Percentiles rank a stretch among this genome's conserved stretches.
phyloP scores from a whole-genome alignment of 2,113 vertebrate species.

The Pteropus alecto region DNA sequence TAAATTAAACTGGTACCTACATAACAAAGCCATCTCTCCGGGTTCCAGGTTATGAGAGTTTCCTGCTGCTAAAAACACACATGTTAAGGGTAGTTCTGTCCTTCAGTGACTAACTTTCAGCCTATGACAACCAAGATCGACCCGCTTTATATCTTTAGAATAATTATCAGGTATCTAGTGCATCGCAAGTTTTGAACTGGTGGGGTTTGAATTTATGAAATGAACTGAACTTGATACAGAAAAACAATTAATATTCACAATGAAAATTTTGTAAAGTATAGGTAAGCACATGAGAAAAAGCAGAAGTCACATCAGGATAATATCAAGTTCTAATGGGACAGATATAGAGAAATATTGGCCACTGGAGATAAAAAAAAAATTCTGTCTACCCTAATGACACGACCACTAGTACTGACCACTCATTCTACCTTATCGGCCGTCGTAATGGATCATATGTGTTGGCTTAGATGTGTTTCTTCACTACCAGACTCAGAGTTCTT shows the following conservation, averaged over 20 bases:
- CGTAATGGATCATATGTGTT: background rate
- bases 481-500: background rate
- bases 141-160: background rate
- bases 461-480: background rate
- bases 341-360: background rate
- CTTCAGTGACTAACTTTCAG: background rate
- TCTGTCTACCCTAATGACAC: background rate
- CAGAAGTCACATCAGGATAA: background rate
- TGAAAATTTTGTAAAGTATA: background rate
- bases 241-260: background rate
- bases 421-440: background rate
- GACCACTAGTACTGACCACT: background rate
- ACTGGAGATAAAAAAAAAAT: background rate
- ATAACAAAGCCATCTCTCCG: background rate
- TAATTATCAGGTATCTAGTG: background rate
- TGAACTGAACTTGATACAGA: background rate
- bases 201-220: background rate
- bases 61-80: background rate
- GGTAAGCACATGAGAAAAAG: background rate
- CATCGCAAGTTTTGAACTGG: background rate
- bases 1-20: background rate
- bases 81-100: background rate
- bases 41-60: background rate
- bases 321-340: background rate
- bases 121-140: background rate